Percentiles rank a stretch among this genome's conserved stretches.
Conservation (phyloP, 2,888 invertebrate genomes). For the Cetonia aurata region DNA sequence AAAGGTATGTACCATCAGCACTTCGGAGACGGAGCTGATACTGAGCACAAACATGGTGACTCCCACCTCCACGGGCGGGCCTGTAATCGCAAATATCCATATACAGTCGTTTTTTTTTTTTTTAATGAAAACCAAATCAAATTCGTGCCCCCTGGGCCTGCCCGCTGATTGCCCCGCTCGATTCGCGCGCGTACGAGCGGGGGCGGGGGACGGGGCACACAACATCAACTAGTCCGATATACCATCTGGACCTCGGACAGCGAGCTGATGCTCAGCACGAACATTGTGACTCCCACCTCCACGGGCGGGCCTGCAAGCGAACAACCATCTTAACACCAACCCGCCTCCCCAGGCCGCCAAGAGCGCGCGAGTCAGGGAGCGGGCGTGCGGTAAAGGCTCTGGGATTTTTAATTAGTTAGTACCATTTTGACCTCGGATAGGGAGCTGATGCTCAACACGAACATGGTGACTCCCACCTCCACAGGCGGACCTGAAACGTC, state of each 20-base stretch:
- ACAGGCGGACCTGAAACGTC: conserved; percentile 94
- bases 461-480: conserved; percentile 98
- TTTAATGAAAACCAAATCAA: conserved; percentile 60
- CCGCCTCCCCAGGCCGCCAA: conserved; percentile 64
- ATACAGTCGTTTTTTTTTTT: conserved; percentile 45
- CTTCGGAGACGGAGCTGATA: conserved; percentile 98
- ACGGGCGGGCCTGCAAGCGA: conserved; percentile 93
- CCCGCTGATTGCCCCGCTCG: conserved; percentile 60
- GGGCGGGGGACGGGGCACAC: conserved; percentile 59
- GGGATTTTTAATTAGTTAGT: conserved; percentile 60
- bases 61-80: conserved; percentile 96
- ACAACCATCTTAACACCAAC: conserved; percentile 59
- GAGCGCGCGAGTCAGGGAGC: conserved; percentile 63
- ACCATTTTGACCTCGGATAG: conserved; percentile 99
- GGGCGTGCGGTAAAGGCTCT: conserved; percentile 59
- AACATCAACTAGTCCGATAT: conserved; percentile 60
- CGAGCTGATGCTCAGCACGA: conserved; percentile 98
- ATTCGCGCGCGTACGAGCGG: conserved; percentile 57
- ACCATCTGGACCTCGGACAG: conserved; percentile 99
- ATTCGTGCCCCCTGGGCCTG: conserved; percentile 63
- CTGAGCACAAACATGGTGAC: conserved; percentile 98
- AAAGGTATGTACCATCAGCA: conserved; percentile 84
- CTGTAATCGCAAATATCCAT: conserved; percentile 73
- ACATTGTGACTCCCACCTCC: conserved; percentile 97
- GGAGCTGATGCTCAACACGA: conserved; percentile 98